Evolutionary conservation across 2,888 invertebrate species (phyloP).

Genomic region (Tenodera sinensis): DNA sequence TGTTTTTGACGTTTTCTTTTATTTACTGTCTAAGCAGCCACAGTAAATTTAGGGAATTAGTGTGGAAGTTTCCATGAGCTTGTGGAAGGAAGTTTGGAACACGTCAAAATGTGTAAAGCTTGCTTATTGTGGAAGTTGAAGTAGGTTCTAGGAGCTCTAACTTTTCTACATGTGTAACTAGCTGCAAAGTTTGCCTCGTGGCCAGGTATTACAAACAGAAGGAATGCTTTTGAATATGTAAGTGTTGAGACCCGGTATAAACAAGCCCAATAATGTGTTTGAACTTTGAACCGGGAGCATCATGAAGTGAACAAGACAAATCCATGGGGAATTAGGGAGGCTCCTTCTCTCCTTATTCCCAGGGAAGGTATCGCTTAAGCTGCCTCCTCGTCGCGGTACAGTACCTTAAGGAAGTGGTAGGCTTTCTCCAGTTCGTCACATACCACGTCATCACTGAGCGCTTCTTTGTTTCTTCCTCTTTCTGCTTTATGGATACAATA

Average conservation of each 20-base stretch:
- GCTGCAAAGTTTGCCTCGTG: neutral
- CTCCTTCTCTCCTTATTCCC: slow-evolving; percentile 1
- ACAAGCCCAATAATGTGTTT: slow-evolving; percentile 16
- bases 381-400: neutral
- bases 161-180: neutral
- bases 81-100: neutral
- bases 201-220: neutral
- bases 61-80: neutral
- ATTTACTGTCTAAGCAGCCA: neutral
- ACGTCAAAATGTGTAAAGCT: neutral
- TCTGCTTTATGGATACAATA: too few species aligned
- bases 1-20: neutral
- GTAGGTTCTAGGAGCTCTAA: neutral
- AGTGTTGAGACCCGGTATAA: neutral
- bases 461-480: too few species aligned
- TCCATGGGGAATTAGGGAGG: slow-evolving; percentile 21
- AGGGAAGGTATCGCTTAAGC: neutral
- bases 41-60: neutral
- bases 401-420: neutral
- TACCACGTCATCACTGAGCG: too few species aligned
- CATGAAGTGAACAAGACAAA: slow-evolving; percentile 8
- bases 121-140: neutral
- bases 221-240: slow-evolving; percentile 37
- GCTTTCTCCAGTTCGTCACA: neutral
- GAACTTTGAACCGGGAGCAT: slow-evolving; percentile 21